Conservation (phyloP, 2,113 vertebrate genomes). For the Poecilia latipinna region DNA sequence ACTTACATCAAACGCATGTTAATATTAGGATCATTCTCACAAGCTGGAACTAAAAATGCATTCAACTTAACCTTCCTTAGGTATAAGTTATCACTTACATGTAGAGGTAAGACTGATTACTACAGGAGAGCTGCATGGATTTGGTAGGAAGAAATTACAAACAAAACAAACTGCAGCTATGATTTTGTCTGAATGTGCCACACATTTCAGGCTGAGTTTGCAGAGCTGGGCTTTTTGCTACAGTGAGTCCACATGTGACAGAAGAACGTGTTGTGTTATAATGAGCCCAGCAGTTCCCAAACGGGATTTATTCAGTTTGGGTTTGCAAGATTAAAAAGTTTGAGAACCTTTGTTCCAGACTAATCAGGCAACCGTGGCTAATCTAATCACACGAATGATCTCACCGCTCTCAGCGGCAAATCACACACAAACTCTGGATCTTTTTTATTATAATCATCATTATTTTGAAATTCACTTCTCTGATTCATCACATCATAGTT, state of each 20-base stretch:
- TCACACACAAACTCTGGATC: conserved; percentile 27
- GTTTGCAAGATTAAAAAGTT: conserved; percentile 68
- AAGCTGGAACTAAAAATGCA: too few species aligned
- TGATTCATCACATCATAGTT: neutral
- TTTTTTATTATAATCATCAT: neutral
- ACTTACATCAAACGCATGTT: too few species aligned
- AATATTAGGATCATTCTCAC: too few species aligned
- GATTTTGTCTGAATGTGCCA: conserved; percentile 6
- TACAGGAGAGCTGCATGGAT: too few species aligned
- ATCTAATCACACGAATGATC: conserved; percentile 68
- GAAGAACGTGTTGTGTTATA: conserved; percentile 41
- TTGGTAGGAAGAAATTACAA: neutral
- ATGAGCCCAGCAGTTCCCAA: conserved; percentile 33
- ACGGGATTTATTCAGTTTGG: conserved; percentile 53
- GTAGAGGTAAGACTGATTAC: too few species aligned
- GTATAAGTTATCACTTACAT: too few species aligned
- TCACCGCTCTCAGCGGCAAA: conserved; percentile 33
- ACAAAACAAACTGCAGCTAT: conserved; percentile 18
- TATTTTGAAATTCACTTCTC: neutral
- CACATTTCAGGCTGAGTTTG: neutral
- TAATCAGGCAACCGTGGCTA: conserved; percentile 57
- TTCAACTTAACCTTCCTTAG: too few species aligned
- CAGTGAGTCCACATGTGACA: conserved; percentile 39
- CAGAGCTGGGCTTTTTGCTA: conserved; percentile 12
- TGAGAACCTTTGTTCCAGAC: conserved; percentile 65